A percentile compares a stretch with the other conserved stretches of the same genome.
Conservation (phyloP, 2,888 invertebrate species). For the Heteropelma amictum region DNA sequence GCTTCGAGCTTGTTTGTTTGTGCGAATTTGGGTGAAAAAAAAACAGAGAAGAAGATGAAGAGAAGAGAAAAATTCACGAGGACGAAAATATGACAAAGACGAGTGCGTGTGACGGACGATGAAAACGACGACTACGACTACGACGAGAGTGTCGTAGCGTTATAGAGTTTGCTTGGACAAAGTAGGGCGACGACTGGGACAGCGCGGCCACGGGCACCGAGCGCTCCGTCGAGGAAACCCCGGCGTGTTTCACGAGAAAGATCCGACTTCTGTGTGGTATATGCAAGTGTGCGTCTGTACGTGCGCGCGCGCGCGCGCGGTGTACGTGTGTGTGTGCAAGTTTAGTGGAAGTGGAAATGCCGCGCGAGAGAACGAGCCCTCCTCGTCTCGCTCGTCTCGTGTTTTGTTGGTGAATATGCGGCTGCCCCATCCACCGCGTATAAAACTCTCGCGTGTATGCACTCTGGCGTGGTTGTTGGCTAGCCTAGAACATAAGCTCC, state of each 20-base stretch:
- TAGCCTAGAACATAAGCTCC: constrained; percentile 15
- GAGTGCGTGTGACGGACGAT: no score
- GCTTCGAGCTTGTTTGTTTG: not conserved
- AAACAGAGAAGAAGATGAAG: not conserved
- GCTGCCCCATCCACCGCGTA: constrained; percentile 19
- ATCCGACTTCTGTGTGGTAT: no score
- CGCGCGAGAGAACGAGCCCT: constrained; percentile 26
- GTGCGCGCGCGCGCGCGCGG: not conserved
- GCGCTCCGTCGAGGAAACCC: constrained; percentile 71
- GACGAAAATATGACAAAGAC: no score
- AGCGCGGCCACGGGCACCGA: constrained; percentile 74
- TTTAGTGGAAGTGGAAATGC: constrained; percentile 43
- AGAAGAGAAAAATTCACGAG: not conserved
- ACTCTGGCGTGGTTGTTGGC: constrained; percentile 32
- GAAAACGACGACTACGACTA: constrained; percentile 5
- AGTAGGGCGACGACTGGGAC: constrained; percentile 78
- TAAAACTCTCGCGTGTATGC: constrained; percentile 25
- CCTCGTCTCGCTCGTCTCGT: constrained; percentile 6
- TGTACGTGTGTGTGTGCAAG: constrained; percentile 15
- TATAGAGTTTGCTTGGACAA: constrained; percentile 74
- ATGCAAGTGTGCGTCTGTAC: no score
- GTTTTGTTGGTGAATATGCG: constrained; percentile 15
- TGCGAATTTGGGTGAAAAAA: not conserved
- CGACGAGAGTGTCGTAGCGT: constrained; percentile 61
- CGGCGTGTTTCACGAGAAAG: constrained; percentile 66